Conservation (phyloP, 2,888 invertebrate genomes). For the Drosophila formosana region DNA sequence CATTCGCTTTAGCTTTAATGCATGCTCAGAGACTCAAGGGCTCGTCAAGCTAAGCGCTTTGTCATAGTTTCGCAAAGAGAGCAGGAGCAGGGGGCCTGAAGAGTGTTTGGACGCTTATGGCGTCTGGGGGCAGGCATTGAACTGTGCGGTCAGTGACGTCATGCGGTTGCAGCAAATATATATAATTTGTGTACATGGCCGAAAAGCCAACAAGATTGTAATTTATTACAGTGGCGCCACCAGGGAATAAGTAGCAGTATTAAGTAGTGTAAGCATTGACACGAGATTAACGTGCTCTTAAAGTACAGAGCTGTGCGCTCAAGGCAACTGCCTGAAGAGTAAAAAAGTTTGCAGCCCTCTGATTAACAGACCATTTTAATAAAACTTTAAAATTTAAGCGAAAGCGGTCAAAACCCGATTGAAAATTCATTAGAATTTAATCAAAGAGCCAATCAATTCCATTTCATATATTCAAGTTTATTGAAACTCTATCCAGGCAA, state of each 20-base stretch:
- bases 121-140: constrained; percentile 36
- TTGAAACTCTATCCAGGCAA: too few species aligned
- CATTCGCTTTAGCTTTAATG: constrained; percentile 34
- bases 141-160: constrained; percentile 54
- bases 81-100: neutral
- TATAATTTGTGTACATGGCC: neutral
- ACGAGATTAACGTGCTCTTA: neutral
- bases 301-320: neutral
- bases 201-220: constrained; percentile 10
- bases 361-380: too few species aligned
- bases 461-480: too few species aligned
- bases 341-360: neutral
- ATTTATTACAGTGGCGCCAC: constrained; percentile 1
- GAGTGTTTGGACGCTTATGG: neutral
- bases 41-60: constrained; percentile 36
- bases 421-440: too few species aligned
- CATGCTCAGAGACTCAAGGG: constrained; percentile 42
- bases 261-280: neutral
- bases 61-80: constrained; percentile 25
- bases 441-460: too few species aligned
- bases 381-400: too few species aligned
- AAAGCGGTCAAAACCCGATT: too few species aligned
- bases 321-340: neutral
- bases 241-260: neutral
- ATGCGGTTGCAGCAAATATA: constrained; percentile 9